phyloP scores from a whole-genome alignment of 2,797 vertebrate species.

The Chloroceryle inda region DNA sequence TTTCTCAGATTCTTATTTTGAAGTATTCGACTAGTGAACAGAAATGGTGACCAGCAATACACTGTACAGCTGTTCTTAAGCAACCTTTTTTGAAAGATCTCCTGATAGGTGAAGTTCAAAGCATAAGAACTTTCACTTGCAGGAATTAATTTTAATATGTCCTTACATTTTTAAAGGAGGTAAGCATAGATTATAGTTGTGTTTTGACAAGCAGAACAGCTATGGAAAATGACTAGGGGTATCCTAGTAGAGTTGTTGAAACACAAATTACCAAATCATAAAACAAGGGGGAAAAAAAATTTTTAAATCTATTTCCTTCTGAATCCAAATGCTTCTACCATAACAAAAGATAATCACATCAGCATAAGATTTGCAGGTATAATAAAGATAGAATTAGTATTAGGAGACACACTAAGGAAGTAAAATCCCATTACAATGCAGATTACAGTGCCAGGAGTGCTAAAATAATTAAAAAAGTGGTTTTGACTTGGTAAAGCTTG shows the following conservation, averaged over 20 bases:
- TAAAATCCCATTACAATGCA: constrained; percentile 58
- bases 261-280: constrained; percentile 9
- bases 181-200: background rate
- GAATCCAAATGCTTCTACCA: constrained; percentile 7
- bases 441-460: background rate
- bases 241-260: background rate
- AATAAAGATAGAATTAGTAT: constrained; percentile 3
- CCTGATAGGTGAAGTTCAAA: background rate
- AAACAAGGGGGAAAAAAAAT: background rate
- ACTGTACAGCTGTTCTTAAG: background rate
- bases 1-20: background rate
- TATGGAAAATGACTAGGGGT: background rate
- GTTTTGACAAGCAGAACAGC: constrained; percentile 26
- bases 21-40: background rate
- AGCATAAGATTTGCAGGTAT: constrained; percentile 16
- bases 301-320: background rate
- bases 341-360: background rate
- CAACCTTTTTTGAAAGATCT: background rate
- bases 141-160: background rate
- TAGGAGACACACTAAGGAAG: constrained; percentile 58
- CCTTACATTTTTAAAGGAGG: background rate
- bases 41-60: background rate
- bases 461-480: constrained; percentile 49
- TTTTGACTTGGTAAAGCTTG: constrained; percentile 21
- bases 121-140: background rate